Conservation (phyloP, 2,113 vertebrate species). For the Alectura lathami region DNA sequence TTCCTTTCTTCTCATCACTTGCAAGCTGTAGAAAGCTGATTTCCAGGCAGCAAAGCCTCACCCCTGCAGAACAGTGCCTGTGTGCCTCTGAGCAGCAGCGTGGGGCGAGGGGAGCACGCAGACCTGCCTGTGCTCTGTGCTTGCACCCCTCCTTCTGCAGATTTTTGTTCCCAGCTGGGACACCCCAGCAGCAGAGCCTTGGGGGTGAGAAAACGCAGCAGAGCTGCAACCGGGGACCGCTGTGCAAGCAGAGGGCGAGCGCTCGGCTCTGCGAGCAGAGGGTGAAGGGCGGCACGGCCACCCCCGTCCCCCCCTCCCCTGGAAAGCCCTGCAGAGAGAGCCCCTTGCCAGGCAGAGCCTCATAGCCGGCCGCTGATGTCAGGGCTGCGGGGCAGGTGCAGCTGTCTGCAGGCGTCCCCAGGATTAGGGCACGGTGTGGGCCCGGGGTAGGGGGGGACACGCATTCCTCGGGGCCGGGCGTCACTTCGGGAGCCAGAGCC, state of each 20-base stretch:
- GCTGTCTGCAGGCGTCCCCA: constrained; percentile 73
- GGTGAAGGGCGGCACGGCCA: neutral
- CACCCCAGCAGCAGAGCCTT: neutral
- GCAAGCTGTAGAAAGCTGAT: neutral
- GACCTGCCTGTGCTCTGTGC: neutral
- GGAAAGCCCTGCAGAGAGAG: neutral
- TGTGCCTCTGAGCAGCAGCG: too few species aligned
- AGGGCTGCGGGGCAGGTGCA: constrained; percentile 37
- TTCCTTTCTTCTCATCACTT: accelerated
- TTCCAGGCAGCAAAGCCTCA: neutral
- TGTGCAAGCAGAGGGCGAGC: accelerated
- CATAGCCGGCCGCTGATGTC: constrained; percentile 27
- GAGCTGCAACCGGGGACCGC: accelerated
- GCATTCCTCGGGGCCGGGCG: constrained; percentile 65
- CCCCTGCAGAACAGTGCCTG: too few species aligned
- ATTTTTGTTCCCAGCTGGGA: neutral
- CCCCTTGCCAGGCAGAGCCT: neutral
- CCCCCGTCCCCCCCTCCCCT: neutral
- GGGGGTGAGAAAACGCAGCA: neutral
- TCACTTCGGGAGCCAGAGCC: constrained; percentile 15
- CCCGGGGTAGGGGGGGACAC: neutral
- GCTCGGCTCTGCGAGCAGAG: neutral
- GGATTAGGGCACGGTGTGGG: constrained; percentile 36
- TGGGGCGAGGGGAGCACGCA: accelerated
- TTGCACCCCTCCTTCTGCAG: neutral